Percentiles rank a stretch among this genome's conserved stretches.
phyloP scores from a whole-genome alignment of 2,797 vertebrate species.

The Ctenochaetus hawaiiensis region DNA sequence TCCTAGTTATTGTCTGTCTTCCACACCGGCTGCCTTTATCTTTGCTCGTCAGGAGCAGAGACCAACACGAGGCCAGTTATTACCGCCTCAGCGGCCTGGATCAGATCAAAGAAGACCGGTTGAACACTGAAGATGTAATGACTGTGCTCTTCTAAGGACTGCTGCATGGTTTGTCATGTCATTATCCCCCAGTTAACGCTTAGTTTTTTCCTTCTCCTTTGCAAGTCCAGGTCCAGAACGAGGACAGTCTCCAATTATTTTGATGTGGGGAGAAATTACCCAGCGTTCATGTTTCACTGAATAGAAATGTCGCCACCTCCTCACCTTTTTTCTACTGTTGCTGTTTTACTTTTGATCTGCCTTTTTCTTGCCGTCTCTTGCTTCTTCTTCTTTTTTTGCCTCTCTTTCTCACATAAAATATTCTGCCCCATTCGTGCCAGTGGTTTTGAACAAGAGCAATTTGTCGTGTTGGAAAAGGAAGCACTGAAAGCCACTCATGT shows the following conservation, averaged over 20 bases:
- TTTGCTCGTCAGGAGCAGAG: slow-evolving; percentile 61
- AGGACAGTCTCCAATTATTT: slow-evolving; percentile 61
- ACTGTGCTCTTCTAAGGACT: slow-evolving; percentile 60
- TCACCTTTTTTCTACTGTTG: slow-evolving; percentile 29
- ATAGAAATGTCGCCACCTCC: slow-evolving; percentile 30
- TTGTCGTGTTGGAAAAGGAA: slow-evolving; percentile 59
- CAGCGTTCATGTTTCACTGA: slow-evolving; percentile 38
- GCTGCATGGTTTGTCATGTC: slow-evolving; percentile 67
- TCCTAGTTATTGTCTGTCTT: slow-evolving; percentile 55
- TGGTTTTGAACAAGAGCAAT: slow-evolving; percentile 58
- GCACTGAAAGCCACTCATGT: slow-evolving; percentile 38
- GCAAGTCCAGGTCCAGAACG: slow-evolving; percentile 48
- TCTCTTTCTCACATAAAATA: slow-evolving; percentile 27
- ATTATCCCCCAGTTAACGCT: slow-evolving; percentile 67
- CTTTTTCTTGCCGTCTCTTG: slow-evolving; percentile 1
- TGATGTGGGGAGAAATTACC: slow-evolving; percentile 31
- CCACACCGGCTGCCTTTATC: slow-evolving; percentile 63
- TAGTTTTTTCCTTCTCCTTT: slow-evolving; percentile 23
- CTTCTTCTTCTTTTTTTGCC: background rate
- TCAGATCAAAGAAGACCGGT: slow-evolving; percentile 75
- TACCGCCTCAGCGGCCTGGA: slow-evolving; percentile 56
- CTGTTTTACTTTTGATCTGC: slow-evolving; percentile 36
- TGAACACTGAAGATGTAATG: slow-evolving; percentile 66
- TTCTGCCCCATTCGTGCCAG: slow-evolving; percentile 36
- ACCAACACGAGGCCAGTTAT: slow-evolving; percentile 69